These are phyloP conservation scores for Himalopsyche kuldschensis DNA, from an alignment of 2,888 invertebrate species.

Conservation along the genomic window DNA sequence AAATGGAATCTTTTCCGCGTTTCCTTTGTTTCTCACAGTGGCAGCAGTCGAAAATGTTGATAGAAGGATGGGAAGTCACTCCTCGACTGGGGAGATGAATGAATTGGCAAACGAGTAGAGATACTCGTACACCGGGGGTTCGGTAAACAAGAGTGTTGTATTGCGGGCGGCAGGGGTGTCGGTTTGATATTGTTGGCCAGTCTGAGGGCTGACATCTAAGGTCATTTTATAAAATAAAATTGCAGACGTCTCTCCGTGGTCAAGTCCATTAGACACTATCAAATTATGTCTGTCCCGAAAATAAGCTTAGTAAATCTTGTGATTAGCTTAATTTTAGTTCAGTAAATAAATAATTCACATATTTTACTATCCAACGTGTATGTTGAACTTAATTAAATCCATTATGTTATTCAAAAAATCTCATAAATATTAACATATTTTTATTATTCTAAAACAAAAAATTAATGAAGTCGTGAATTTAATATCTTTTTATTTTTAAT, in stretches of 20 bases:
- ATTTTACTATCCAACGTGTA: too few relatives aligned
- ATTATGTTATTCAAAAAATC: too few relatives aligned
- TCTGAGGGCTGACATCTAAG: neutral
- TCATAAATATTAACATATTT: too few relatives aligned
- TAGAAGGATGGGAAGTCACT: neutral
- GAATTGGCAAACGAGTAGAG: slow-evolving; percentile 8
- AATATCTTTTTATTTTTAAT: too few relatives aligned
- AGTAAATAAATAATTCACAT: too few relatives aligned
- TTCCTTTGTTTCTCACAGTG: slow-evolving; percentile 3
- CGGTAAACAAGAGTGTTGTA: slow-evolving; percentile 5
- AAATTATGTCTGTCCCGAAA: neutral
- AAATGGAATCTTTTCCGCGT: neutral
- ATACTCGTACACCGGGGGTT: neutral
- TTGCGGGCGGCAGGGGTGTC: neutral
- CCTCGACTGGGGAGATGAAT: slow-evolving; percentile 3
- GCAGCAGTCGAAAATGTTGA: neutral
- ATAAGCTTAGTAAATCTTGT: too few relatives aligned
- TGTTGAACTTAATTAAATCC: too few relatives aligned
- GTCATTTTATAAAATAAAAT: neutral
- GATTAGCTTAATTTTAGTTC: too few relatives aligned
- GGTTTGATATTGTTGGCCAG: neutral
- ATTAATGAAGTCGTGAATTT: too few relatives aligned
- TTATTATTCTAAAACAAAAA: too few relatives aligned
- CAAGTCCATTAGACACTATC: too few relatives aligned
- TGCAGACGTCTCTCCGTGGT: too few relatives aligned